Evolutionary conservation across 2,113 vertebrate species (phyloP), one percentile per base, ranked within the genome.

Genomic region (Megaceryle maxima): DNA sequence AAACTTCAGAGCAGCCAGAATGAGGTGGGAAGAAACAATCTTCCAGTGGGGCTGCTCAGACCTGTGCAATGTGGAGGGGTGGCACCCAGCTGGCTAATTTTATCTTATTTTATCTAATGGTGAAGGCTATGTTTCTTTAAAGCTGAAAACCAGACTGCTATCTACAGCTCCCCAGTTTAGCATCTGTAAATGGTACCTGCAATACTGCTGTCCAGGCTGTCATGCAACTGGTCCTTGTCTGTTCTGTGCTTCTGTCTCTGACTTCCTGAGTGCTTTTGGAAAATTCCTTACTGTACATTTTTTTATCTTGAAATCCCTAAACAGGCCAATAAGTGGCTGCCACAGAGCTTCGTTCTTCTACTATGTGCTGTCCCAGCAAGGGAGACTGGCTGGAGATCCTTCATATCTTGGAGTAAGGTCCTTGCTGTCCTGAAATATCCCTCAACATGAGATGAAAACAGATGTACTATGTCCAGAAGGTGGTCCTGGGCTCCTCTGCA

Each of bases 11-110:
- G 35, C 31, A 80, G 16, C 25, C 56, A 73, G 60, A 80, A 75
- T n/a, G 15, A 1, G 1, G 31, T 18, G 5, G 13, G 20, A 33
- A 13, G 29, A 51, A 18, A 13, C 2, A 26, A 10, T 26, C 44
- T 29, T 48, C 25, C 16, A 8, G n/a, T 13, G 44, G 11, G 37
- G 18, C 80, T 79, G 60, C 48, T 83, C 68, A 44, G 68, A 51
- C 33, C 26, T 31, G 25, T 63, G 44, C 26, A 73, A 25, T 17
- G 20, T 4, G 21, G 31, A 66, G 17, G 8, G 43, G 44, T 31
- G 17, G 50, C 18, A 73, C 20, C 11, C 46, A 59, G 28, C 22
- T 70, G 25, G 33, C 19, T 60, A 20, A 9, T 53, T 53, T 53
- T 53, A 26, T 50, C 50, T 50, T 50, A 33, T 59, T 60, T 69